Evolutionary conservation across 2,888 invertebrate genomes (phyloP), one percentile per base, ranked within the genome.

Genomic region (Blera fallax): DNA sequence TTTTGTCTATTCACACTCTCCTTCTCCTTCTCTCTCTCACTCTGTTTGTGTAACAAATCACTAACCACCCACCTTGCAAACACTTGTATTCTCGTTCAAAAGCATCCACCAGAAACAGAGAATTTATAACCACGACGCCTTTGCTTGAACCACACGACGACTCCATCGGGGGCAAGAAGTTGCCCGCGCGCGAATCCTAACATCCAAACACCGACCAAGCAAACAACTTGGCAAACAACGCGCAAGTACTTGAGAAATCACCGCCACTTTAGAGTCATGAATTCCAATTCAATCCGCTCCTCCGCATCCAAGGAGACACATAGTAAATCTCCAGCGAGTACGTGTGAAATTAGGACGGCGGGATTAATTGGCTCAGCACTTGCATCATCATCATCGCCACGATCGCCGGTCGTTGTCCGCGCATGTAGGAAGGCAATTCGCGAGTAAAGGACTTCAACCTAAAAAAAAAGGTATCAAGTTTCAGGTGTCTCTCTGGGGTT

Each of bases 331-430:
- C 69, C 45, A 29, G 27, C 74, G 74, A 84, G 74, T 79, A 84
- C 70, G 84, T 84, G 84, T 79, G 84, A 84, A 84, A 84, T 84
- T 84, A 84, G 84, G 84, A 84, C 70, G 74, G 64, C 84, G 56
- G 84, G 79, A 84, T 84, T 84, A 84, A 84, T 84, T 84, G 84
- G 84, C 84, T 84, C 84, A 70, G 79, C 79, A 84, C 79, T 84
- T 84, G 79, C 84, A 84, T 74, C 84, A 70, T 74, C 83, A 78
- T 83, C 82, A 73, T 76, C 81, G 58, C 16, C 81, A 64, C 56
- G 18, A 43, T 50, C 64, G 45, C 7, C 52, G 37, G 14, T 54
- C 37, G 48, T 56, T 16, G 37, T 43, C 62, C 24, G 64, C 32
- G 34, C 56, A 40, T 72, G 82, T 78, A 78, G 64, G 78, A 77